Conservation (phyloP, 2,888 invertebrate species). For the Drosophila mercatorum region DNA sequence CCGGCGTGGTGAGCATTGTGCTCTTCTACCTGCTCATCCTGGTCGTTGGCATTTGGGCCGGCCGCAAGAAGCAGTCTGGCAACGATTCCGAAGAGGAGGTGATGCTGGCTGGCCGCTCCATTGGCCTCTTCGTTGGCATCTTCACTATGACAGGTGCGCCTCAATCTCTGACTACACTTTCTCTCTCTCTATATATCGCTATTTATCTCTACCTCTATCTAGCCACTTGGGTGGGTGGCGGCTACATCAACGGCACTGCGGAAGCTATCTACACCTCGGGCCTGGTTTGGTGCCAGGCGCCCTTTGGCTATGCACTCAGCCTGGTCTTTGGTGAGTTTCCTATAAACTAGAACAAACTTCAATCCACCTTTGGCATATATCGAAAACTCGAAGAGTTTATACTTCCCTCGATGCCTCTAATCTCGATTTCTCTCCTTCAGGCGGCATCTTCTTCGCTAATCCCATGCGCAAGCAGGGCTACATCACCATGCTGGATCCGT, state of each 20-base stretch:
- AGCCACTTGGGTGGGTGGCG: slow-evolving; percentile 99
- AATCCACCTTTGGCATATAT: background rate
- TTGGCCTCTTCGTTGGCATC: slow-evolving; percentile 98
- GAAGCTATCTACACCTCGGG: slow-evolving; percentile 97
- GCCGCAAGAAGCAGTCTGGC: slow-evolving; percentile 94
- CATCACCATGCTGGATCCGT: slow-evolving; percentile 99
- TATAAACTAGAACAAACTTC: no score
- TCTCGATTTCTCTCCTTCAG: slow-evolving; percentile 84
- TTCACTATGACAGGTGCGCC: slow-evolving; percentile 98
- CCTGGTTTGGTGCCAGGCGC: slow-evolving; percentile 98
- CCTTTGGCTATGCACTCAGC: slow-evolving; percentile 98
- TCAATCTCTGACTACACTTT: background rate
- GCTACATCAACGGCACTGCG: slow-evolving; percentile 99
- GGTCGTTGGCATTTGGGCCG: slow-evolving; percentile 98
- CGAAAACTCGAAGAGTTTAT: background rate
- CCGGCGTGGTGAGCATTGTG: slow-evolving; percentile 96
- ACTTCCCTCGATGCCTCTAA: no score
- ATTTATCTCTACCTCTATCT: slow-evolving; percentile 83
- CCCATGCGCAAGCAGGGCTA: slow-evolving; percentile 99
- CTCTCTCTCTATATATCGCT: background rate
- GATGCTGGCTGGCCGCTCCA: slow-evolving; percentile 99
- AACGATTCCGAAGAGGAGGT: slow-evolving; percentile 98
- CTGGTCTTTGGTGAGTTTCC: slow-evolving; percentile 93
- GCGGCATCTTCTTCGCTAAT: slow-evolving; percentile 98
- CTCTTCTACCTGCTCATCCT: slow-evolving; percentile 98